phyloP scores from a whole-genome alignment of 35 echinoderm and acorn worm genomes.

The Ptychodera flava region DNA sequence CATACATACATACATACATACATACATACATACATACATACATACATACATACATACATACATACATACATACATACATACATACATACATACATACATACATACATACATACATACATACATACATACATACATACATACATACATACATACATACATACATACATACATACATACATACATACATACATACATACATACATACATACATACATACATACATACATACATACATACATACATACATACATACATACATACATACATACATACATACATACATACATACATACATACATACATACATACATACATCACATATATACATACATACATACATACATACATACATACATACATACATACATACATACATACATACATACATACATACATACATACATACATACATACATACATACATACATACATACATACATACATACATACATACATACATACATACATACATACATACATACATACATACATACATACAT shows the following conservation, averaged over 20 bases:
- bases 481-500: background rate
- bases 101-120: background rate
- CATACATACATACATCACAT: constrained; percentile 1
- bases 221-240: background rate
- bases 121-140: background rate
- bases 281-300: constrained; percentile 2
- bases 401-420: background rate
- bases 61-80: background rate
- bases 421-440: background rate
- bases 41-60: background rate
- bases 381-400: constrained; percentile 2
- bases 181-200: background rate
- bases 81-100: background rate
- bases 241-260: background rate
- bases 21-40: background rate
- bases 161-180: background rate
- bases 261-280: constrained; percentile 2
- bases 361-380: constrained; percentile 2
- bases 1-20: background rate
- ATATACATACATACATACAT: background rate
- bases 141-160: background rate
- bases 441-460: background rate
- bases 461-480: constrained; percentile 2
- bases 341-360: constrained; percentile 2
- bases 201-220: background rate